Percentiles rank a stretch among this genome's conserved stretches.
These are phyloP conservation scores for Entomyzon cyanotis DNA, from an alignment of 2,113 vertebrate species.

Conservation along the genomic window DNA sequence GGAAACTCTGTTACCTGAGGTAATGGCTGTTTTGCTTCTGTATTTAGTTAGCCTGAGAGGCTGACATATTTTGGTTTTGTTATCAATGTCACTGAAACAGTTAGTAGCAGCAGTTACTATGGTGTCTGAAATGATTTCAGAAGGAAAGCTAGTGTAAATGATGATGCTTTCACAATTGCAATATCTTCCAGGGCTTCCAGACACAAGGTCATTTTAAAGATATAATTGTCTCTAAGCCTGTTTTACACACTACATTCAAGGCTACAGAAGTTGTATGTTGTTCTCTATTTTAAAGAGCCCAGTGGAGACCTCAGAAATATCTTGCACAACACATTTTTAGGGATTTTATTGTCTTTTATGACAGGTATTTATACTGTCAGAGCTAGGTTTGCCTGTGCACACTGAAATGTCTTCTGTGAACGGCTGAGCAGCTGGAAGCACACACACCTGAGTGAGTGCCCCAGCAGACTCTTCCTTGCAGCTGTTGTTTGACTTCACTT, in stretches of 20 bases:
- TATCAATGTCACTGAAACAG: background rate
- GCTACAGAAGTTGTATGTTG: background rate
- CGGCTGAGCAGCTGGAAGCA: fast-evolving
- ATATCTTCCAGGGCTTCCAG: background rate
- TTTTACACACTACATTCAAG: background rate
- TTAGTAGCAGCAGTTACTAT: background rate
- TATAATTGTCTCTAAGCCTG: background rate
- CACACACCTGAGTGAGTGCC: background rate
- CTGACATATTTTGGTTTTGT: background rate
- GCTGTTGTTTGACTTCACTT: background rate
- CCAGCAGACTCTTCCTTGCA: background rate
- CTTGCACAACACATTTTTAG: background rate
- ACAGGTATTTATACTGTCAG: background rate
- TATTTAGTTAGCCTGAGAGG: background rate
- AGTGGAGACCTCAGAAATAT: background rate
- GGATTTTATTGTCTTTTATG: background rate
- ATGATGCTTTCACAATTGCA: background rate
- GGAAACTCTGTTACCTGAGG: background rate
- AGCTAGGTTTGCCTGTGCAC: background rate
- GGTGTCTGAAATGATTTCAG: background rate
- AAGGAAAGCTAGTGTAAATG: background rate
- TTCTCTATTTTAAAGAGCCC: background rate
- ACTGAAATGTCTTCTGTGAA: background rate
- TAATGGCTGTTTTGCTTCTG: background rate
- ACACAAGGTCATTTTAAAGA: background rate